Evolutionary conservation across 2,797 vertebrate genomes (phyloP), one percentile per base, ranked within the genome.

Genomic region (Aldrovandia affinis): DNA sequence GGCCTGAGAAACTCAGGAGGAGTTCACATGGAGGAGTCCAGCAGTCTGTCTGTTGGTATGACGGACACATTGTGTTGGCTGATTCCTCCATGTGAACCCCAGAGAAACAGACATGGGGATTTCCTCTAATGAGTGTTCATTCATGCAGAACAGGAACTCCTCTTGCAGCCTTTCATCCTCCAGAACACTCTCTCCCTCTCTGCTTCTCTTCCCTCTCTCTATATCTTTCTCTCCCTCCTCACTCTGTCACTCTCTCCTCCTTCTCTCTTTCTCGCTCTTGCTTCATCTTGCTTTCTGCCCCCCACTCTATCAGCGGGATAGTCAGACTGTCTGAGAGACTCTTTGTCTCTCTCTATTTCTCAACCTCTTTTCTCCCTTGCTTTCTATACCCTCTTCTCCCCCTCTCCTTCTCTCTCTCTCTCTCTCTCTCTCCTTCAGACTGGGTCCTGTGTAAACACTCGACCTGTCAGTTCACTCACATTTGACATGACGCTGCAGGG

Each of bases 51-150:
- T 79, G 39, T 82, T 63, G 42, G 78, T 81, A 55, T 83, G 78
- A 89, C 75, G 47, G 86, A 90, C 83, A 82, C 79, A 73, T 70
- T 88, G 50, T 84, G 22, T 86, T 88, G 83, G 81, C 84, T 80
- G 81, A 36, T 36, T 0, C 36, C 81, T 81, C 82, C 81, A 86
- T 86, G 86, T 10, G 86, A 28, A 52, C 75, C 87, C 82, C 78
- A 78, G 61, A 70, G 63, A n/a, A 61, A 54, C 61, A 90, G 83
- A 86, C 86, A 81, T 39, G 89, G 91, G 90, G 92, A 92, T 93
- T 92, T 93, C 91, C 89, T 93, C 87, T 63, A 88, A 88, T 90
- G 87, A 92, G 86, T 83, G 87, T 91, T 89, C 84, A 87, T 14
- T 85, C 88, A 77, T 87, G 86, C 85, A 85, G 85, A 90, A 89